phyloP scores from a whole-genome alignment of 2,113 vertebrate genomes.

The Pontoporia blainvillei region DNA sequence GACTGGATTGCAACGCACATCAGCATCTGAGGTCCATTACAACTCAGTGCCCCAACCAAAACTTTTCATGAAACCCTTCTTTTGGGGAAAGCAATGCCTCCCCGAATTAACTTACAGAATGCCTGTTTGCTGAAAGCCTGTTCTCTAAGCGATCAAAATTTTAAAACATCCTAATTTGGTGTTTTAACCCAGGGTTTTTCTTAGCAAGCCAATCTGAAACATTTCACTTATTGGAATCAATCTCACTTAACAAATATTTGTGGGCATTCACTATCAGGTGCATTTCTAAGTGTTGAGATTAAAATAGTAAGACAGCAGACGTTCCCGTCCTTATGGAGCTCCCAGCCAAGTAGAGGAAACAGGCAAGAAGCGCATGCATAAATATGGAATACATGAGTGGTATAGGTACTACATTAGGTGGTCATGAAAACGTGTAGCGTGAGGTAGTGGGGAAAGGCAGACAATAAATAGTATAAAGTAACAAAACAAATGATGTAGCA shows the following conservation, averaged over 20 bases:
- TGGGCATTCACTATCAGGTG: neutral
- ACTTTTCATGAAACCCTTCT: neutral
- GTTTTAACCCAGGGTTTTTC: neutral
- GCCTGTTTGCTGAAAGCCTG: neutral
- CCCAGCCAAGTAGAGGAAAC: neutral
- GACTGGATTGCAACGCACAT: fast-evolving
- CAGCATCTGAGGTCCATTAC: neutral
- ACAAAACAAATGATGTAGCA: fast-evolving
- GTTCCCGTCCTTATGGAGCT: neutral
- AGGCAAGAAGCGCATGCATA: neutral
- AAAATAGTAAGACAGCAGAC: neutral
- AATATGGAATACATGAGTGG: too few relatives aligned
- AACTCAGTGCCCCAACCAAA: neutral
- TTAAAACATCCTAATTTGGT: neutral
- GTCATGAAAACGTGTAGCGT: neutral
- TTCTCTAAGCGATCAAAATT: neutral
- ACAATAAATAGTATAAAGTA: neutral
- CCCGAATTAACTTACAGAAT: neutral
- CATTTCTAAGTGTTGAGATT: neutral
- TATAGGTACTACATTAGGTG: neutral
- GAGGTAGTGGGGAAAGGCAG: neutral
- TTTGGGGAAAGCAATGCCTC: neutral
- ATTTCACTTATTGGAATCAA: neutral
- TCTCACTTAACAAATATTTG: neutral
- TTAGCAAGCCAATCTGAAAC: neutral